Conservation (phyloP, 2,113 vertebrate species). For the Calyptomena viridis region DNA sequence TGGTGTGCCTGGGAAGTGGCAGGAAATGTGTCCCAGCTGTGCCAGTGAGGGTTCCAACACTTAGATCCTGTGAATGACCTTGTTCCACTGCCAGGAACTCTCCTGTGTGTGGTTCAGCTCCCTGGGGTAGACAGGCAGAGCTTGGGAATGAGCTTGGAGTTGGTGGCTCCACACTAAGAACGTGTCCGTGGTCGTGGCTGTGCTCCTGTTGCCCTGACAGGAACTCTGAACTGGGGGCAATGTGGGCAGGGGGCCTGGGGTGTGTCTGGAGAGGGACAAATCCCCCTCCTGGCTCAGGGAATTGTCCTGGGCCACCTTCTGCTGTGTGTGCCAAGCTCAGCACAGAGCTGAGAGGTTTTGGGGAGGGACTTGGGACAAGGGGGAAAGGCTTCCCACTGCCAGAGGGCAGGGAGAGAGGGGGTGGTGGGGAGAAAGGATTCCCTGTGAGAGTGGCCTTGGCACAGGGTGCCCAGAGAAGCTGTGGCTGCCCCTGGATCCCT, state of each 20-base stretch:
- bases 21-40: background rate
- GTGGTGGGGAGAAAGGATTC: background rate
- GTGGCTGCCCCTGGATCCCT: background rate
- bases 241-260: background rate
- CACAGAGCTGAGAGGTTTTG: background rate
- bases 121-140: background rate
- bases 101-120: background rate
- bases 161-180: background rate
- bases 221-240: accelerated
- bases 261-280: background rate
- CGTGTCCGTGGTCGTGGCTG: accelerated
- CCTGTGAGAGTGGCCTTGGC: background rate
- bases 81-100: background rate
- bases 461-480: background rate
- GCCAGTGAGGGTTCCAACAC: background rate
- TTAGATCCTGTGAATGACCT: background rate
- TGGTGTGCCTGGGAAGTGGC: background rate
- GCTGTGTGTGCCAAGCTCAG: background rate
- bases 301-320: background rate
- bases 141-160: background rate
- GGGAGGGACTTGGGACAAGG: background rate
- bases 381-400: background rate
- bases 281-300: background rate
- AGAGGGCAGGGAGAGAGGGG: background rate
- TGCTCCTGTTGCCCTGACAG: accelerated